These are phyloP conservation scores for Anolis carolinensis DNA, from an alignment of 2,113 vertebrate genomes.

Conservation along the genomic window DNA sequence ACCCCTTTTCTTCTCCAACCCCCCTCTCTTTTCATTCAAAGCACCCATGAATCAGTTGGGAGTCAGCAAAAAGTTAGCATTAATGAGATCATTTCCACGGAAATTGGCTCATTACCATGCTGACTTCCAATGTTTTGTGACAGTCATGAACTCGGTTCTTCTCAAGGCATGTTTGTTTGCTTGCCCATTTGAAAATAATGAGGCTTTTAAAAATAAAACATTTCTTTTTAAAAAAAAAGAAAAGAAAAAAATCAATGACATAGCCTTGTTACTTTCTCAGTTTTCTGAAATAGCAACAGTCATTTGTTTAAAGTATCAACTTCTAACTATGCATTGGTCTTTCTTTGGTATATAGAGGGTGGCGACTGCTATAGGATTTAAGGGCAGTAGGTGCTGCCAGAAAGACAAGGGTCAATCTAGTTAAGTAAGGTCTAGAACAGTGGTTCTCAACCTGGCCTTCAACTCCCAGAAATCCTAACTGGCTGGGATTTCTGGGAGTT, in stretches of 20 bases:
- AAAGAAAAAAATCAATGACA: conserved; percentile 35
- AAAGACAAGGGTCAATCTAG: neutral
- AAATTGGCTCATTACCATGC: conserved; percentile 76
- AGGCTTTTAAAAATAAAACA: conserved; percentile 30
- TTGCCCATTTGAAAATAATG: conserved; percentile 63
- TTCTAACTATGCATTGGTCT: conserved; percentile 12
- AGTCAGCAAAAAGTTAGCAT: conserved; percentile 77
- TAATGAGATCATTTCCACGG: conserved; percentile 79
- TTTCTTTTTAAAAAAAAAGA: neutral
- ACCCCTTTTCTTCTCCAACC: no score
- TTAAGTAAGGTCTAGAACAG: neutral
- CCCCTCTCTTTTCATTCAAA: conserved; percentile 47
- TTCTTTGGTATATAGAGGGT: conserved; percentile 21
- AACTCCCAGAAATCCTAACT: no score
- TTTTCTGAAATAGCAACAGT: conserved; percentile 33
- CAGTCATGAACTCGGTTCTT: conserved; percentile 59
- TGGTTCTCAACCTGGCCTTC: no score
- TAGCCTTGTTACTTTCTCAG: conserved; percentile 4
- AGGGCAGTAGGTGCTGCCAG: neutral
- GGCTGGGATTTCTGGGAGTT: no score
- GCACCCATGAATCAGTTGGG: conserved; percentile 69
- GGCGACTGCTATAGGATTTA: neutral
- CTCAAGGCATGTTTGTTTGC: conserved; percentile 62
- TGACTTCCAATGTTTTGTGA: conserved; percentile 66
- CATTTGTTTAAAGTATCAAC: conserved; percentile 36